Percentiles rank a stretch among this genome's conserved stretches.
Evolutionary conservation across 2,888 invertebrate genomes (phyloP).

Genomic region (Exocentrus adspersus): DNA sequence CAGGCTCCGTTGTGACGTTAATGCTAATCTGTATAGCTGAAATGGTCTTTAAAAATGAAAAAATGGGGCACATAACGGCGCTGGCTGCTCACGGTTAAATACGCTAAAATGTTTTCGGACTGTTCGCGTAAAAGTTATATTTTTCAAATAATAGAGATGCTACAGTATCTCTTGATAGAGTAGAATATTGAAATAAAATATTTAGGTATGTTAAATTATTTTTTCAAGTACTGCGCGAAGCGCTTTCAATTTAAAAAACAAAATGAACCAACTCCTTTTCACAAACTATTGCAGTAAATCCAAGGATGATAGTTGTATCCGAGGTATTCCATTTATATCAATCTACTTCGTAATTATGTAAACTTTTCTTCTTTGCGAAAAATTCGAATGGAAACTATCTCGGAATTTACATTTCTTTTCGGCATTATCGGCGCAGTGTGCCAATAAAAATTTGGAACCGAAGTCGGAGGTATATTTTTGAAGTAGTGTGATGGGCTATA

Average conservation of each 20-base stretch:
- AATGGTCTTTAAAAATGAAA: neutral
- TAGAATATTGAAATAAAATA: too few relatives aligned
- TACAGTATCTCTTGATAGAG: too few relatives aligned
- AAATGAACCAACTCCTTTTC: too few relatives aligned
- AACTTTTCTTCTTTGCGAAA: neutral
- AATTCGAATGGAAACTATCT: slow-evolving; percentile 3
- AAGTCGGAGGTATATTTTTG: slow-evolving; percentile 9
- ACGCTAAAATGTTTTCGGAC: neutral
- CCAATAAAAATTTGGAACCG: slow-evolving; percentile 17
- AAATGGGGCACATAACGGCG: neutral
- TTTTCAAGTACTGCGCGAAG: too few relatives aligned
- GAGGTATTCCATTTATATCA: too few relatives aligned
- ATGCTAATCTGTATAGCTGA: neutral
- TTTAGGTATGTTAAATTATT: too few relatives aligned
- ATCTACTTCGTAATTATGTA: neutral
- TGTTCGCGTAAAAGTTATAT: neutral
- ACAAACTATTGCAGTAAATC: too few relatives aligned
- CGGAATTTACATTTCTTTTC: slow-evolving; percentile 9
- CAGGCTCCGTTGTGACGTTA: neutral
- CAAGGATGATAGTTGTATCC: too few relatives aligned
- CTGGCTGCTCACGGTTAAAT: neutral
- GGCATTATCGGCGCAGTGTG: slow-evolving; percentile 8
- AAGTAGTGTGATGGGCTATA: slow-evolving; percentile 19
- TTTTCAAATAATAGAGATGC: too few relatives aligned
- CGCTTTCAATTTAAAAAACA: too few relatives aligned